A percentile compares a stretch with the other conserved stretches of the same genome.
Conservation (phyloP, 2,888 invertebrate species). For the Andrena hattorfiana region DNA sequence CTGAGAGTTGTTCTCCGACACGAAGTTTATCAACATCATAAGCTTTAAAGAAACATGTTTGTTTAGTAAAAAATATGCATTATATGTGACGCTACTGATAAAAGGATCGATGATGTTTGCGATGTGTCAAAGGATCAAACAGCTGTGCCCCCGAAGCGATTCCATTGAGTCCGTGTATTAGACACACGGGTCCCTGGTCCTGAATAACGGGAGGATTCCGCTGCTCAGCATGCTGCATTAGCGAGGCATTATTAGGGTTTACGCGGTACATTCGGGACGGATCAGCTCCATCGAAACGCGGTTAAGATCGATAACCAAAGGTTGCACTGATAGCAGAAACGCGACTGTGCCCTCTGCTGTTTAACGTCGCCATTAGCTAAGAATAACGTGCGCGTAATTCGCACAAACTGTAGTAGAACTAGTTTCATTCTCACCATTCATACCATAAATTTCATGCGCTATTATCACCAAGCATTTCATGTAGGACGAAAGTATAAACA, state of each 20-base stretch:
- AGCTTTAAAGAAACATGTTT: too few species aligned
- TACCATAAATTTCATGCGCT: too few species aligned
- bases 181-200: background rate
- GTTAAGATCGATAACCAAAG: slow-evolving; percentile 53
- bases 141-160: slow-evolving; percentile 12
- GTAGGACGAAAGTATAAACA: background rate
- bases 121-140: slow-evolving; percentile 38
- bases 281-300: slow-evolving; percentile 15
- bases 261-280: slow-evolving; percentile 48
- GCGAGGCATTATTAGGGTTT: slow-evolving; percentile 54
- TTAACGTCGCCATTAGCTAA: background rate
- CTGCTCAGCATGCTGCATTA: slow-evolving; percentile 37
- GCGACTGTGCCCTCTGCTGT: background rate
- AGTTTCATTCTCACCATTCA: too few species aligned
- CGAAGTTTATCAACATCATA: too few species aligned
- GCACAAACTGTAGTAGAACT: background rate
- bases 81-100: background rate
- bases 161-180: slow-evolving; percentile 24
- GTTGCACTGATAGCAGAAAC: slow-evolving; percentile 15
- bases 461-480: background rate
- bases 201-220: slow-evolving; percentile 26
- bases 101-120: slow-evolving; percentile 43
- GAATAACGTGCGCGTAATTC: background rate
- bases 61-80: too few species aligned
- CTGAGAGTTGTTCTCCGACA: too few species aligned